phyloP scores from a whole-genome alignment of 1,140 invertebrate genomes.

The Diplogasteroides magnus region DNA sequence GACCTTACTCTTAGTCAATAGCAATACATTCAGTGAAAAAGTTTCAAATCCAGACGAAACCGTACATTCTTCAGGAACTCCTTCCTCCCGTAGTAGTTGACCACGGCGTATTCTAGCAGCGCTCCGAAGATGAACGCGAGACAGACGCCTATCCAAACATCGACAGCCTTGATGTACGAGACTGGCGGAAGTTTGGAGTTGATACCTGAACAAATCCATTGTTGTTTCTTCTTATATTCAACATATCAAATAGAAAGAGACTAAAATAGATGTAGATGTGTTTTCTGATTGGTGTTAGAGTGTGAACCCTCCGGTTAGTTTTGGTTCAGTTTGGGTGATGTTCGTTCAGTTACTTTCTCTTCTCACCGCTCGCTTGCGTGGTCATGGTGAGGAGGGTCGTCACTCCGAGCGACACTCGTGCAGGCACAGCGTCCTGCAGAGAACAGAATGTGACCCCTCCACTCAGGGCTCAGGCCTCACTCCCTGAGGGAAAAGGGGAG shows the following conservation, averaged over 20 bases:
- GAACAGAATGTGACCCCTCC: too few species aligned
- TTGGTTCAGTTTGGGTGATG: background rate
- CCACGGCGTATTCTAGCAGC: constrained; percentile 88
- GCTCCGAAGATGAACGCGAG: constrained; percentile 88
- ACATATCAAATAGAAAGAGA: too few species aligned
- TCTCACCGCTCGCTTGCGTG: constrained; percentile 74
- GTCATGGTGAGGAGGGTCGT: constrained; percentile 81
- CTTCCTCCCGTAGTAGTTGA: constrained; percentile 89
- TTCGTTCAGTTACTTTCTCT: background rate
- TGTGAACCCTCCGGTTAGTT: too few species aligned
- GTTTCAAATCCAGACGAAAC: background rate
- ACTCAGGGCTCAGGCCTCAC: too few species aligned
- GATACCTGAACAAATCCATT: constrained; percentile 64
- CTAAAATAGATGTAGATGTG: too few species aligned
- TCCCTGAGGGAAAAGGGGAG: too few species aligned
- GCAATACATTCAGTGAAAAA: constrained; percentile 11
- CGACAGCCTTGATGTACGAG: constrained; percentile 89
- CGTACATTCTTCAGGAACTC: constrained; percentile 61
- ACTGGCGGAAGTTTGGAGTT: constrained; percentile 92
- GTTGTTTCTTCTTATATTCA: too few species aligned
- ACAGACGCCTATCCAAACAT: constrained; percentile 94
- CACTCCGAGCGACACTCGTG: constrained; percentile 85
- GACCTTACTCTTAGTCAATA: too few species aligned
- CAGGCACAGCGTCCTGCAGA: constrained; percentile 83
- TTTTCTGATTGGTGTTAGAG: too few species aligned